These are phyloP conservation scores for Xiphorhynchus erythropygius DNA, from an alignment of 2,797 vertebrate genomes.

Conservation along the genomic window DNA sequence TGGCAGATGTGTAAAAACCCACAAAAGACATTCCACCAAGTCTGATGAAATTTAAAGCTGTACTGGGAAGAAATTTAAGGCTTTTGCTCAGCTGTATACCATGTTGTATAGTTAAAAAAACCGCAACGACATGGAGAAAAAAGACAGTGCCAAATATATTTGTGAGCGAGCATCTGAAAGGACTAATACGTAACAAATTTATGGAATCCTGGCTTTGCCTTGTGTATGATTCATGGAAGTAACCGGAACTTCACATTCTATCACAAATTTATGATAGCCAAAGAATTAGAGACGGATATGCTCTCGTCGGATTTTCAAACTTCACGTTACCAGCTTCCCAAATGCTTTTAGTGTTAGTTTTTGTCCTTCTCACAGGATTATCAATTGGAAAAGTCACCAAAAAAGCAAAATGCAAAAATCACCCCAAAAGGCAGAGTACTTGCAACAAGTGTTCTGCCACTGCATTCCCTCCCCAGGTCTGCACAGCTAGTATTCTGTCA, in stretches of 20 bases:
- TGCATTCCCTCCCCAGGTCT: not conserved
- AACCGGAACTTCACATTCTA: not conserved
- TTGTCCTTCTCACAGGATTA: not conserved
- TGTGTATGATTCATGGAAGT: not conserved
- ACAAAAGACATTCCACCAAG: not conserved
- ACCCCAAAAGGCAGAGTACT: not conserved
- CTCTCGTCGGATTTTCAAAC: not conserved
- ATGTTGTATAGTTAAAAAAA: rapidly evolving
- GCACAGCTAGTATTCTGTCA: not conserved
- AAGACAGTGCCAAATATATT: not conserved
- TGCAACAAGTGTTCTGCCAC: not conserved
- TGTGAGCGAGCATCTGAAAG: not conserved
- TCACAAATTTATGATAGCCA: not conserved
- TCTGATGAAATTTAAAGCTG: not conserved
- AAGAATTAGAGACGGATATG: not conserved
- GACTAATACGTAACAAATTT: not conserved
- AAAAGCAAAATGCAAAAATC: not conserved
- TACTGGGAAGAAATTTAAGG: not conserved
- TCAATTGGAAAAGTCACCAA: not conserved
- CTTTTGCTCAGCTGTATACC: not conserved
- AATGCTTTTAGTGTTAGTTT: not conserved
- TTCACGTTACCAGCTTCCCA: not conserved
- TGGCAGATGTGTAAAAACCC: not conserved
- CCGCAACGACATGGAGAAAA: not conserved
- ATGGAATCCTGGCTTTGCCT: not conserved